Evolutionary conservation across 2,113 vertebrate genomes (phyloP).

Genomic region (Oncorhynchus kisutch): DNA sequence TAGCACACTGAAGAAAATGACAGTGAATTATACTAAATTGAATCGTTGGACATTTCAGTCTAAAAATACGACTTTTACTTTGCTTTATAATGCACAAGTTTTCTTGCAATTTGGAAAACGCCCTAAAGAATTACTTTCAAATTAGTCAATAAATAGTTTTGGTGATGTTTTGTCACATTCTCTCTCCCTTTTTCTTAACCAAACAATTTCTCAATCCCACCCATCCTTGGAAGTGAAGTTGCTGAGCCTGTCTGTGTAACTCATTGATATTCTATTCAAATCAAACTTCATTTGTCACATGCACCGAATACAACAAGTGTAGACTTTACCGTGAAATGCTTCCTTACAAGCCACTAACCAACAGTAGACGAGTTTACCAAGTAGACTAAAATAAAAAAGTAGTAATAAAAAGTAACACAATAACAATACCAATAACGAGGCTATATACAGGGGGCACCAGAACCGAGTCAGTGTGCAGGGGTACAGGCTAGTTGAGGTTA

Average conservation of each 20-base stretch:
- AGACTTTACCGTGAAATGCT: no score
- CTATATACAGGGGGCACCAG: no score
- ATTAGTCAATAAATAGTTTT: slow-evolving; percentile 43
- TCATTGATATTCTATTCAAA: slow-evolving; percentile 53
- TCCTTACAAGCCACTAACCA: no score
- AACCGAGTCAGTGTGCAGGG: no score
- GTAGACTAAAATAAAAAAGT: no score
- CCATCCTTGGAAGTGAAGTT: slow-evolving; percentile 33
- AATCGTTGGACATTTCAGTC: slow-evolving; percentile 54
- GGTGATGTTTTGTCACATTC: slow-evolving; percentile 39
- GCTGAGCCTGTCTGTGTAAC: slow-evolving; percentile 38
- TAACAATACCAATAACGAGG: no score
- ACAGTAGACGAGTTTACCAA: no score
- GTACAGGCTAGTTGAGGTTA: no score
- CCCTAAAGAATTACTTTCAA: slow-evolving; percentile 43
- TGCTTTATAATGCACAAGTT: slow-evolving; percentile 50
- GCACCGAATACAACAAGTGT: no score
- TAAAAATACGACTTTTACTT: slow-evolving; percentile 60
- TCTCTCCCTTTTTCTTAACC: slow-evolving; percentile 47
- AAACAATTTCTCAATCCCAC: slow-evolving; percentile 34
- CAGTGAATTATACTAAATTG: slow-evolving; percentile 65
- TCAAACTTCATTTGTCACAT: no score
- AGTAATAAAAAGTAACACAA: no score
- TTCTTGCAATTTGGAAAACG: slow-evolving; percentile 45
- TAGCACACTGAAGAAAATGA: slow-evolving; percentile 70